These are phyloP conservation scores for Drosophila vallismaia DNA, from an alignment of 2,888 invertebrate genomes.

Conservation along the genomic window DNA sequence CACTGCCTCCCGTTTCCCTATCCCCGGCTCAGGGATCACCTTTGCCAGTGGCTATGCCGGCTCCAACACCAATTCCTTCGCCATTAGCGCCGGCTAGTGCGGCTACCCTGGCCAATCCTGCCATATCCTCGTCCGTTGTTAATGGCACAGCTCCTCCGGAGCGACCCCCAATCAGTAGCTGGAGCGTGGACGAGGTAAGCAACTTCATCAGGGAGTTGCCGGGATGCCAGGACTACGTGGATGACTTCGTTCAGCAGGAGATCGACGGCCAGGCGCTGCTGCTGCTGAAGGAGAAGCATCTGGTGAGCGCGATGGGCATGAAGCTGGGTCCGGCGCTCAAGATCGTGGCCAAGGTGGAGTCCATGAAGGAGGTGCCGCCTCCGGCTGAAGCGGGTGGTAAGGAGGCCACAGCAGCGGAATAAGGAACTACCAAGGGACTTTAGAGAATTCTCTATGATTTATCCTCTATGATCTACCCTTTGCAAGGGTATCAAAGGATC, in stretches of 20 bases:
- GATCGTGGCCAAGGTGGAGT: constrained; percentile 95
- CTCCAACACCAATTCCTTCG: constrained; percentile 4
- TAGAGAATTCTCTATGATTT: too few species aligned
- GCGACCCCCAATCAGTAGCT: constrained; percentile 81
- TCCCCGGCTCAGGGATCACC: background rate
- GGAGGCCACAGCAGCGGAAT: constrained; percentile 37
- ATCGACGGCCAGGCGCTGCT: constrained; percentile 97
- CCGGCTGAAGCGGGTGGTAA: constrained; percentile 49
- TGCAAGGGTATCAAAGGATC: background rate
- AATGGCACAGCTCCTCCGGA: constrained; percentile 39
- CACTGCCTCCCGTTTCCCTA: background rate
- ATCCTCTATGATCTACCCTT: constrained; percentile 6
- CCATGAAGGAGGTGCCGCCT: constrained; percentile 85
- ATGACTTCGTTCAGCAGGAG: constrained; percentile 97
- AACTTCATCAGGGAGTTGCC: constrained; percentile 95
- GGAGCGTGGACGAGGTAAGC: constrained; percentile 93
- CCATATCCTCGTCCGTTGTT: background rate
- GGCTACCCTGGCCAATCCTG: background rate
- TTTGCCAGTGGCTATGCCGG: constrained; percentile 3
- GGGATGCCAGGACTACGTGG: constrained; percentile 96
- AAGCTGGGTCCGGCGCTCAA: constrained; percentile 98
- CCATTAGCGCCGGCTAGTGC: constrained; percentile 6
- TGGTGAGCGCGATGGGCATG: constrained; percentile 97
- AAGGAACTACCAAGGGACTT: background rate
- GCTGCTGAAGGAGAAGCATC: constrained; percentile 95